Base-by-base conservation (phyloP, 2,888 invertebrate species). In the Lottia gigantea region DNA sequence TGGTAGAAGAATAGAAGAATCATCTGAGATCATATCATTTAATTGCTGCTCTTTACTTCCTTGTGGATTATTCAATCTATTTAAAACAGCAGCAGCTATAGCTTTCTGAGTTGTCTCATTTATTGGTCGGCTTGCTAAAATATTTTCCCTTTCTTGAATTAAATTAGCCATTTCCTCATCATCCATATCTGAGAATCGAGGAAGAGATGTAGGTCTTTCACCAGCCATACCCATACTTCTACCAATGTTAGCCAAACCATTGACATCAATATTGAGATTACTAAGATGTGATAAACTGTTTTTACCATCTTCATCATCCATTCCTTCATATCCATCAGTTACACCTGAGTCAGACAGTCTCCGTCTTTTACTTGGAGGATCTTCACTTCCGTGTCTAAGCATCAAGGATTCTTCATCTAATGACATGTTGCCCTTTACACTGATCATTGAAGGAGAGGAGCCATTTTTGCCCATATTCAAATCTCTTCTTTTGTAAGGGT, bases 401-500 rank as follows among this genome's bases (percentile, higher is more conserved):
- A 46, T 16, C 62, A 47, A 23, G 46, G 67, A 40, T 7, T 67
- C 61, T 4, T 25, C 61, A 26, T 67, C 71, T 14, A 19, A 23
- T 11, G 46, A 40, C 2, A 45, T 25, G 25, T 45, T 49, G 47
- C 16, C 49, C 12, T 19, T 12, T 2, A 61, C 23, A 14, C 61
- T 61, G 3, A 69, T n/a, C 45, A 68, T 68, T 71, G 61, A 55
- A 19, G 55, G 55, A 71, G 73, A 62, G 68, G 64, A 7, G 70
- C 46, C 66, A 8, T 67, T 63, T 31, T 76, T 73, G 62, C 63
- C 66, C 66, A 75, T 76, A 31, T 76, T 79, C 55, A 78, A 77
- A 68, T 85, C 84, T 63, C 84, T 78, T 66, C 83, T 78, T 71
- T 85, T 84, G 77, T 88, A 87, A 6, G 88, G 88, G 76, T 88